Base-by-base conservation (phyloP, 2,797 vertebrate species). In the Peromyscus attwateri region DNA sequence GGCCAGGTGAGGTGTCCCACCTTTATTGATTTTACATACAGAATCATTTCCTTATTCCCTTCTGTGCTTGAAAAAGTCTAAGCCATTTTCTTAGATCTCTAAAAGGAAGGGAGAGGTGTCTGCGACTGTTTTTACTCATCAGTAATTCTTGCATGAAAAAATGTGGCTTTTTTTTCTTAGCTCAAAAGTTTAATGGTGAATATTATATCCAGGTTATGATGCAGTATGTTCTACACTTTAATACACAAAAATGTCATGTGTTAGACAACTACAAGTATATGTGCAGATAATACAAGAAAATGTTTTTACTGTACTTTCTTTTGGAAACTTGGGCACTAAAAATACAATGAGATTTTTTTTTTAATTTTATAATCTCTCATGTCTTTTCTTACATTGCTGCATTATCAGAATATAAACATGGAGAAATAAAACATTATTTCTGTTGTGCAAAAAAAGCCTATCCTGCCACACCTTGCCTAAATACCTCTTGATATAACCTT, bases 391-490 rank as follows among this genome's bases (percentile, higher is more conserved):
- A 64, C 37, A n/a, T 1, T 25, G 16, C 27, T 91, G 55, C 2
- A 49, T 79, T 29, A 82, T 57, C 29, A 75, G 16, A 71, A n/a
- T 75, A 34, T n/a, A 68, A 83, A 73, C 4, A 91, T 10, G 83
- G 89, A 12, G 21, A 89, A 31, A 81, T 55, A 46, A 89, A 95
- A 83, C 62, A 84, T 10, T 29, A 11, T 43, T 34, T 96, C 83
- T 84, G n/a, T 14, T 52, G 55, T 17, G n/a, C 46, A 62, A 55
- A 55, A 27, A 66, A 85, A 68, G 14, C 2, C 9, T 23, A 6
- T 34, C 62, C 19, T 17, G 34, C 25, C 62, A 66, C 5, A 84
- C 17, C 19, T 5, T 21, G 27, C 14, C 8, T 82, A 57, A 79
- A 60, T 37, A 81, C 3, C 16, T 52, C 13, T 43, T 34, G 6